A percentile compares a stretch with the other conserved stretches of the same genome.
These are phyloP conservation scores for Melanerpes aurifrons DNA, from an alignment of 2,113 vertebrate genomes.

Conservation along the genomic window DNA sequence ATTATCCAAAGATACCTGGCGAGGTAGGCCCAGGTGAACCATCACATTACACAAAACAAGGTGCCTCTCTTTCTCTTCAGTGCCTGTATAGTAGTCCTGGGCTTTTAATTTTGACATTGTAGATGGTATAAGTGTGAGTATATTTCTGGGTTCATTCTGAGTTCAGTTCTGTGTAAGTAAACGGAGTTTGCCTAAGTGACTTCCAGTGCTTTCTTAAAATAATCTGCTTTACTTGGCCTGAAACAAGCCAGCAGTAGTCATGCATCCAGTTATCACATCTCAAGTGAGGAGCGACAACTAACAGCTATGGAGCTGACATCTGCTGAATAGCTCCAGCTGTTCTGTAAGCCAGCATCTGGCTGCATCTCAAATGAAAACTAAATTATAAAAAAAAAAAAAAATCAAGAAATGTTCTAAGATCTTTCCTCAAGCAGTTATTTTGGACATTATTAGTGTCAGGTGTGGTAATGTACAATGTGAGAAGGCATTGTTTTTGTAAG, in stretches of 20 bases:
- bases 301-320: constrained; percentile 17
- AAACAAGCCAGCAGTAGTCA: constrained; percentile 25
- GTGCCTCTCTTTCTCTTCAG: background rate
- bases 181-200: constrained; percentile 16
- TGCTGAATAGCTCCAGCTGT: constrained; percentile 51
- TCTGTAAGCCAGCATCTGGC: constrained; percentile 28
- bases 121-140: background rate
- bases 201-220: constrained; percentile 13
- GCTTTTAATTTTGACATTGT: background rate
- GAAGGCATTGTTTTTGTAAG: background rate
- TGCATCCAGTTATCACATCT: constrained; percentile 39
- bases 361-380: background rate
- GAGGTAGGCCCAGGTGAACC: no score
- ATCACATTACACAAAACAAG: no score
- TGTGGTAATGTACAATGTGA: background rate
- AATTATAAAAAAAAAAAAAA: no score
- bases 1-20: no score
- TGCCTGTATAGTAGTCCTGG: background rate
- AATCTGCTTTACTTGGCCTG: constrained; percentile 45
- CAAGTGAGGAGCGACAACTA: constrained; percentile 37
- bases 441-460: background rate
- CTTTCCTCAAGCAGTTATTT: background rate
- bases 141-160: constrained; percentile 34
- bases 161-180: constrained; percentile 34
- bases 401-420: background rate